These are phyloP conservation scores for Drosophila falleni DNA, from an alignment of 2,888 invertebrate species.

Conservation along the genomic window DNA sequence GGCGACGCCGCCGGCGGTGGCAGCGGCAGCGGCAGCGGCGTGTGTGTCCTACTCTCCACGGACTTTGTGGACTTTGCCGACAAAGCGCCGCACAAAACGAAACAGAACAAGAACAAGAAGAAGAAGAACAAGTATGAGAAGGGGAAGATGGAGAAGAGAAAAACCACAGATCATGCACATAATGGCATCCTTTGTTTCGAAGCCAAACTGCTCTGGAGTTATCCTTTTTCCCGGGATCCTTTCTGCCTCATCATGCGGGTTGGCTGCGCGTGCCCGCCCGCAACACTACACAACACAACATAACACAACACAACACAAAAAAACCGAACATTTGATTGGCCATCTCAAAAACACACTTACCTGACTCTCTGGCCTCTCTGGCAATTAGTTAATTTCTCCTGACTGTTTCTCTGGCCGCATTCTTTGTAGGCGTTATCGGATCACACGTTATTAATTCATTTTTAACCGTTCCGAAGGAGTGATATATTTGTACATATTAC, in stretches of 20 bases:
- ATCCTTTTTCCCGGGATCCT: slow-evolving; percentile 57
- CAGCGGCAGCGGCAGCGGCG: slow-evolving; percentile 53
- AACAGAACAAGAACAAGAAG: slow-evolving; percentile 2
- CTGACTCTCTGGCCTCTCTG: slow-evolving; percentile 13
- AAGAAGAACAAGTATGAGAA: background rate
- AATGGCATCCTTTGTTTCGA: slow-evolving; percentile 72
- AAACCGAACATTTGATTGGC: slow-evolving; percentile 53
- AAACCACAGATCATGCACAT: slow-evolving; percentile 80
- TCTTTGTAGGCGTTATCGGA: slow-evolving; percentile 61
- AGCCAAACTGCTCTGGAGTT: slow-evolving; percentile 25
- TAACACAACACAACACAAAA: slow-evolving; percentile 3
- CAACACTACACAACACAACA: background rate
- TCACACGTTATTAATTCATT: slow-evolving; percentile 76
- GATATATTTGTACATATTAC: slow-evolving; percentile 81
- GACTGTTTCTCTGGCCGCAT: slow-evolving; percentile 13
- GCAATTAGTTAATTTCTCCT: slow-evolving; percentile 37
- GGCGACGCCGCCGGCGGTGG: slow-evolving; percentile 51
- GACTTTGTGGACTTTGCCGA: slow-evolving; percentile 64
- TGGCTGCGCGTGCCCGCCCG: slow-evolving; percentile 63
- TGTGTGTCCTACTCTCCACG: slow-evolving; percentile 51
- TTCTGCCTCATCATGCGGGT: slow-evolving; percentile 59
- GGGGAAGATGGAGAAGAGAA: slow-evolving; percentile 26
- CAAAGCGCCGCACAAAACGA: slow-evolving; percentile 67
- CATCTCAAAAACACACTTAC: background rate
- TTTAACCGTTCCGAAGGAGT: slow-evolving; percentile 76